Evolutionary conservation across 2,113 vertebrate species (phyloP).

Genomic region (Corythornis cristatus): DNA sequence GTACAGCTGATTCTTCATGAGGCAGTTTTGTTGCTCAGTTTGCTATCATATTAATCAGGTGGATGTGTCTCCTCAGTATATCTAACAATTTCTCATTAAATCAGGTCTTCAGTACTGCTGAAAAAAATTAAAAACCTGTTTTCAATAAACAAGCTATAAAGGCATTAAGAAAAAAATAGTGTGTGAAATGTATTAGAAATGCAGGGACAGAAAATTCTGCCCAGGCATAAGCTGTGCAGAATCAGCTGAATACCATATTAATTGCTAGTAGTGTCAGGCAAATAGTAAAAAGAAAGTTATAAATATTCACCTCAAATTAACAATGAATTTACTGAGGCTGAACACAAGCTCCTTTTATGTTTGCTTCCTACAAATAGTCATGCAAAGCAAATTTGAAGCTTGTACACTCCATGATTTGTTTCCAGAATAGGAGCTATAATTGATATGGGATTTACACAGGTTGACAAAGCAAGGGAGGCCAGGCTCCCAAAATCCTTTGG

Average conservation of each 20-base stretch:
- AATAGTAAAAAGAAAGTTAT: constrained; percentile 42
- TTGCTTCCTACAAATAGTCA: constrained; percentile 45
- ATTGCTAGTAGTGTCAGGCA: neutral
- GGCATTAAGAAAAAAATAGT: constrained; percentile 29
- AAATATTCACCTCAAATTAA: constrained; percentile 59
- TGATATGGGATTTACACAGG: constrained; percentile 20
- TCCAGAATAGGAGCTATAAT: constrained; percentile 31
- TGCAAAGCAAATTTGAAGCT: constrained; percentile 25
- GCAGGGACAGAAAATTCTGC: constrained; percentile 1
- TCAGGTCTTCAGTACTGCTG: constrained; percentile 9
- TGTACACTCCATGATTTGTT: neutral
- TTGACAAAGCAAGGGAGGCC: neutral
- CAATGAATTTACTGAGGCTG: constrained; percentile 22
- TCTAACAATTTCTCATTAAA: constrained; percentile 62
- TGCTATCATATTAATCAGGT: constrained; percentile 63
- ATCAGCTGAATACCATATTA: constrained; percentile 10
- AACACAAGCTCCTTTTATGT: constrained; percentile 20
- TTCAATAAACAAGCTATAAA: constrained; percentile 61
- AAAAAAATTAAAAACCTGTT: constrained; percentile 60
- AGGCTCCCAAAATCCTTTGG: constrained; percentile 20
- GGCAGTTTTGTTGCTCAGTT: constrained; percentile 44
- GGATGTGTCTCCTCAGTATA: constrained; percentile 25
- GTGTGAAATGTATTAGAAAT: neutral
- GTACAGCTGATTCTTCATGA: constrained; percentile 14
- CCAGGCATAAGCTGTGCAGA: neutral